Percentiles rank a stretch among this genome's conserved stretches.
Evolutionary conservation across 2,113 vertebrate species (phyloP).

Genomic region (Oxygymnocypris stewartii): DNA sequence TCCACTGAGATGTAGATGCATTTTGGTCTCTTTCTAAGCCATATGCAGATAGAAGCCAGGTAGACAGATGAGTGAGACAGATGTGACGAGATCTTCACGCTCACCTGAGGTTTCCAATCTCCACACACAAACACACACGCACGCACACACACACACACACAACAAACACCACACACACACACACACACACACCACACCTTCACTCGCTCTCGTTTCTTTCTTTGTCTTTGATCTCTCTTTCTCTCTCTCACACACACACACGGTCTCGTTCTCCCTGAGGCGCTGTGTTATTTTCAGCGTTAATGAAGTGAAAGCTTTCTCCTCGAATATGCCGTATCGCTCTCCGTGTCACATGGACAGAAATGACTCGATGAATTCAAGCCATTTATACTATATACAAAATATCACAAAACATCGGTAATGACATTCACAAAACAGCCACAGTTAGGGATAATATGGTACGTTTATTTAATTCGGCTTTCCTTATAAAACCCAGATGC

Average conservation of each 20-base stretch:
- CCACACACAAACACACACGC: too few relatives aligned
- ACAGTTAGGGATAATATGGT: not conserved
- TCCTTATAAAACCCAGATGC: not conserved
- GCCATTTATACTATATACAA: not conserved
- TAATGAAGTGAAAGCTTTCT: conserved; percentile 27
- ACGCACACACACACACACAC: too few relatives aligned
- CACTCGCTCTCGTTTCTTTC: not conserved
- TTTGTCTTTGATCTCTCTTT: not conserved
- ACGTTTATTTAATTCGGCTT: not conserved
- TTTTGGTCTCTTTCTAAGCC: not conserved
- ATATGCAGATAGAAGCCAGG: not conserved
- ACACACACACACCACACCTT: not conserved
- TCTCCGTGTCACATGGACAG: too few relatives aligned
- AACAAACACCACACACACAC: too few relatives aligned
- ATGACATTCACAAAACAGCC: not conserved
- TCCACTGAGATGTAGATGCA: not conserved
- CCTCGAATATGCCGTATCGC: not conserved
- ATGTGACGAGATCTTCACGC: conserved; percentile 4
- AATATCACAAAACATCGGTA: not conserved
- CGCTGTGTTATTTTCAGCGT: conserved; percentile 5
- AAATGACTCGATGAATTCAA: not conserved
- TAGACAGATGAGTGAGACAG: not conserved
- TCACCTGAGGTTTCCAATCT: not conserved
- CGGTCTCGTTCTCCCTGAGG: conserved; percentile 11
- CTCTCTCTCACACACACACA: not conserved